Conservation (phyloP, 2,797 vertebrate genomes). For the Acanthornis magna region DNA sequence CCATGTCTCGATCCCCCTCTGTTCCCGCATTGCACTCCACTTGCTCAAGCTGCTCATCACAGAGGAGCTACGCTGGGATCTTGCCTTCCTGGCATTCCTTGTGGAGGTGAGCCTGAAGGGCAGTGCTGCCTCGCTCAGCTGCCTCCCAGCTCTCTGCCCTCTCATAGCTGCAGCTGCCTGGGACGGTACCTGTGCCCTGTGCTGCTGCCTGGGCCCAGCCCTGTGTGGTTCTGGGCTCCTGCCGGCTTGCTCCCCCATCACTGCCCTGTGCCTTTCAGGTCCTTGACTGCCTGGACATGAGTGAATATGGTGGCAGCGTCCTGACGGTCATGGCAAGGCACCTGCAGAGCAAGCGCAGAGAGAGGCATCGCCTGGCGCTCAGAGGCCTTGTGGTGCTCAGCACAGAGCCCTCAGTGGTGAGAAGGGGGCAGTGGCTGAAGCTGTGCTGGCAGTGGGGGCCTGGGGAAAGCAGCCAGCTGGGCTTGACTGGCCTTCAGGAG, state of each 20-base stretch:
- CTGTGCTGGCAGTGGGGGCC: too few relatives aligned
- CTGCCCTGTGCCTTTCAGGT: background rate
- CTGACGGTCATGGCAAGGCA: too few relatives aligned
- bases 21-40: fast-evolving
- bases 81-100: background rate
- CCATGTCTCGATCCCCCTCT: fast-evolving
- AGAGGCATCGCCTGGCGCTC: background rate
- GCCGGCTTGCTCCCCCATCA: background rate
- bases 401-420: background rate
- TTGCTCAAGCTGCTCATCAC: fast-evolving
- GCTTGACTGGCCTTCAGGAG: background rate
- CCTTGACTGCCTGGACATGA: background rate
- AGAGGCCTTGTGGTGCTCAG: background rate
- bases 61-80: background rate
- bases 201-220: background rate
- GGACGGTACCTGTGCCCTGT: background rate
- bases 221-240: background rate
- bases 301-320: background rate
- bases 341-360: background rate
- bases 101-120: background rate
- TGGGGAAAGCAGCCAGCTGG: background rate
- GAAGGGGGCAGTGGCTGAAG: background rate
- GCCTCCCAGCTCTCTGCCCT: background rate
- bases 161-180: background rate
- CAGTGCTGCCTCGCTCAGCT: background rate